Conservation (phyloP, 2,888 invertebrate genomes). For the Lochmaea capreae region DNA sequence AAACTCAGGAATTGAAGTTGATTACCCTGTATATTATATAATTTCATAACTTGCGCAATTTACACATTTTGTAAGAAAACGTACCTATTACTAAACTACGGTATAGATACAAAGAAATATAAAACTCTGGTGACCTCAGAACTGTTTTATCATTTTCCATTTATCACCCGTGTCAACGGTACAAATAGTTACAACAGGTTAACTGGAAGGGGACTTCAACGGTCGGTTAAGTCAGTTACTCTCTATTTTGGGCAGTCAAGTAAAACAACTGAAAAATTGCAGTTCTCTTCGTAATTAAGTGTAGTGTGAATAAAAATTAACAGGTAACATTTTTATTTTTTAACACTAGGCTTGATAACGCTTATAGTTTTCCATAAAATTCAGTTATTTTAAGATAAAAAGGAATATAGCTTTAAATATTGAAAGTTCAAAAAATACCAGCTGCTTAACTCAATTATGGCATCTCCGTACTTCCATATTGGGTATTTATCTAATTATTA, state of each 20-base stretch:
- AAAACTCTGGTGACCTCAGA: neutral
- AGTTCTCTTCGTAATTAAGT: neutral
- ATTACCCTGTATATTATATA: no score
- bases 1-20: no score
- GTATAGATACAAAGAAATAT: neutral
- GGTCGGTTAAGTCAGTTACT: conserved; percentile 50
- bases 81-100: neutral
- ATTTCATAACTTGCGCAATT: no score
- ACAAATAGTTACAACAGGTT: conserved; percentile 7
- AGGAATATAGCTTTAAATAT: no score
- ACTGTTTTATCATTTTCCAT: neutral
- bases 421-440: no score
- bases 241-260: conserved; percentile 44
- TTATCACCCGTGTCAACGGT: conserved; percentile 31
- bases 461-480: no score
- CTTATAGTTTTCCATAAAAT: no score
- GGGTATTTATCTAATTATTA: no score
- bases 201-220: conserved; percentile 52
- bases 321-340: conserved; percentile 15
- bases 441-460: no score
- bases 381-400: no score
- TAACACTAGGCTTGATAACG: no score
- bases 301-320: neutral
- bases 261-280: conserved; percentile 27
- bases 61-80: neutral